These are phyloP conservation scores for Antrozous pallidus DNA, from an alignment of 2,797 vertebrate species.

Conservation along the genomic window DNA sequence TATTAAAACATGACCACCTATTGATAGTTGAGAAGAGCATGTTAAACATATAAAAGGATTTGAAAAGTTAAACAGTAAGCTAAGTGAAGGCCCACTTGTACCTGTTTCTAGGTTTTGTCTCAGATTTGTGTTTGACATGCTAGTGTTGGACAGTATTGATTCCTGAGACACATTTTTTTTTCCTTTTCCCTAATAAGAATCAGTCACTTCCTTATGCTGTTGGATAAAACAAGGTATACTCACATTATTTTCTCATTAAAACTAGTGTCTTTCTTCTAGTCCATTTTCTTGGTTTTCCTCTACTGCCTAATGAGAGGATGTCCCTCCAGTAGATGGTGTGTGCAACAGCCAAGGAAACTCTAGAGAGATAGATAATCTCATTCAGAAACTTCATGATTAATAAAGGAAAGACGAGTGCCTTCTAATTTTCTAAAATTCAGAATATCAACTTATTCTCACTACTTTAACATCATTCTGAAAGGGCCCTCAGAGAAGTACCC, in stretches of 20 bases:
- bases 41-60: not conserved
- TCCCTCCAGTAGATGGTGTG: no score
- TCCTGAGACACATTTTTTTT: not conserved
- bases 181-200: not conserved
- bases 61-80: rapidly evolving
- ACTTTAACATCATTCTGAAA: not conserved
- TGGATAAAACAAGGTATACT: not conserved
- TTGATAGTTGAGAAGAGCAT: not conserved
- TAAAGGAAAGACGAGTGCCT: not conserved
- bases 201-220: not conserved
- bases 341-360: rapidly evolving
- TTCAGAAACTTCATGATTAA: not conserved
- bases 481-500: not conserved
- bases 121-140: not conserved
- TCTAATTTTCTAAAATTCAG: not conserved
- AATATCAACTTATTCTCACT: not conserved
- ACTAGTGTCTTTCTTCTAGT: not conserved
- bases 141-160: not conserved
- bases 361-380: rapidly evolving
- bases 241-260: not conserved
- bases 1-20: not conserved
- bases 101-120: not conserved
- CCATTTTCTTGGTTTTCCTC: not conserved
- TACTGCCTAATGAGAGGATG: no score
- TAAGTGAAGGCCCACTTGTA: rapidly evolving